phyloP scores from a whole-genome alignment of 2,888 invertebrate genomes.

The Fissipunctia ypsillon region DNA sequence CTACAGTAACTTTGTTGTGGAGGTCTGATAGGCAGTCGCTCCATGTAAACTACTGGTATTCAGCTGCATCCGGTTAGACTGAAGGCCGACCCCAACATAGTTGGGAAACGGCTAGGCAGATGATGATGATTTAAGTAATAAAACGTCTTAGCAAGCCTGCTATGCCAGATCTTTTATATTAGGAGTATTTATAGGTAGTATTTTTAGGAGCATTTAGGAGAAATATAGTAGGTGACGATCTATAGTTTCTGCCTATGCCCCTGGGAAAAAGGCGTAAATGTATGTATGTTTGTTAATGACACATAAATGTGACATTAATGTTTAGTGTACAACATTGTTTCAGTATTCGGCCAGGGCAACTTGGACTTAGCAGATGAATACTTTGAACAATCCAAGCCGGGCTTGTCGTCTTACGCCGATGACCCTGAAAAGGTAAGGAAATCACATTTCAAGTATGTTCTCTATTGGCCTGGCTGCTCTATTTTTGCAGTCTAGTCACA shows the following conservation, averaged over 20 bases:
- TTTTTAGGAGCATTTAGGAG: no score
- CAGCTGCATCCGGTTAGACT: no score
- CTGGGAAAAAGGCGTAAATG: not conserved
- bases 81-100: no score
- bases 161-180: no score
- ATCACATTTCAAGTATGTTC: not conserved
- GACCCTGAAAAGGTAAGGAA: constrained; percentile 92
- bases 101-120: not conserved
- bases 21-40: not conserved
- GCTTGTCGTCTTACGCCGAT: constrained; percentile 96
- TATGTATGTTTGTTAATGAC: not conserved
- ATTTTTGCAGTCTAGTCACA: no score
- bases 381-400: constrained; percentile 96
- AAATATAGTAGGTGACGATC: no score
- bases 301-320: constrained; percentile 2
- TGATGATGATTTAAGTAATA: not conserved
- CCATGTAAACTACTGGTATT: not conserved
- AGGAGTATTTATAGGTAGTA: no score
- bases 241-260: not conserved
- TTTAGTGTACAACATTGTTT: constrained; percentile 69
- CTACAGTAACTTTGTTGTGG: no score
- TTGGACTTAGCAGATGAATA: constrained; percentile 95
- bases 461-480: not conserved
- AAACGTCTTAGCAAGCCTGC: not conserved
- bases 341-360: constrained; percentile 90